Percentiles rank a stretch among this genome's conserved stretches.
Conservation (phyloP, 2,797 vertebrate genomes). For the Tiaroga cobitis region DNA sequence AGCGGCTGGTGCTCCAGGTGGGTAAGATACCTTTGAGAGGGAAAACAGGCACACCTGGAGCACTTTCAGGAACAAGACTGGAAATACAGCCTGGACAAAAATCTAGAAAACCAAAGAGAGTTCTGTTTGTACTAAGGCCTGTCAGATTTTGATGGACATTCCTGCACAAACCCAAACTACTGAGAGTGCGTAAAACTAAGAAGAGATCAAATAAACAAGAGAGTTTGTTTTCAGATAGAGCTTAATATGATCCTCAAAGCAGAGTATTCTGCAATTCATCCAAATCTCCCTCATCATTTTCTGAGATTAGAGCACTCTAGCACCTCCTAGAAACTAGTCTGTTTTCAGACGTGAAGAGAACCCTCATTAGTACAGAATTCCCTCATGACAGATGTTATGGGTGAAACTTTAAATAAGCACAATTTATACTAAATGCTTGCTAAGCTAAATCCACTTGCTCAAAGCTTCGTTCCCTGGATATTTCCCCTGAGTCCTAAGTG, state of each 20-base stretch:
- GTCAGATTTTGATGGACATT: constrained; percentile 16
- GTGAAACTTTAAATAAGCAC: constrained; percentile 23
- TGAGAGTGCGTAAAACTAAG: background rate
- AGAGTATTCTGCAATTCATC: constrained; percentile 14
- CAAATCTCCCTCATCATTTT: constrained; percentile 25
- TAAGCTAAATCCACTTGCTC: background rate
- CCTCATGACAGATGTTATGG: constrained; percentile 2
- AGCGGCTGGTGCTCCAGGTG: constrained; percentile 78
- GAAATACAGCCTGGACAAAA: constrained; percentile 40
- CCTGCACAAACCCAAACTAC: background rate
- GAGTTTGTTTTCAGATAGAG: constrained; percentile 29
- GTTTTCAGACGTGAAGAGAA: constrained; percentile 24
- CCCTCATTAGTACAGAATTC: background rate
- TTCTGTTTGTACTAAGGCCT: background rate
- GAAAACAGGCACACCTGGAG: constrained; percentile 44
- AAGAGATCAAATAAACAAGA: constrained; percentile 22
- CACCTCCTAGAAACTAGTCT: constrained; percentile 28
- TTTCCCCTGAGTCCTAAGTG: constrained; percentile 56
- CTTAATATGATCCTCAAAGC: constrained; percentile 35
- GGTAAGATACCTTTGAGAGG: constrained; percentile 65
- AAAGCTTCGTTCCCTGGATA: background rate
- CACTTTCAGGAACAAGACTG: constrained; percentile 59
- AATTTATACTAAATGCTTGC: constrained; percentile 4
- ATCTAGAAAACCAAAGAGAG: background rate
- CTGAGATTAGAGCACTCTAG: constrained; percentile 36